phyloP scores from a whole-genome alignment of 2,888 invertebrate genomes.

The Aphelenchoides bicaudatus region DNA sequence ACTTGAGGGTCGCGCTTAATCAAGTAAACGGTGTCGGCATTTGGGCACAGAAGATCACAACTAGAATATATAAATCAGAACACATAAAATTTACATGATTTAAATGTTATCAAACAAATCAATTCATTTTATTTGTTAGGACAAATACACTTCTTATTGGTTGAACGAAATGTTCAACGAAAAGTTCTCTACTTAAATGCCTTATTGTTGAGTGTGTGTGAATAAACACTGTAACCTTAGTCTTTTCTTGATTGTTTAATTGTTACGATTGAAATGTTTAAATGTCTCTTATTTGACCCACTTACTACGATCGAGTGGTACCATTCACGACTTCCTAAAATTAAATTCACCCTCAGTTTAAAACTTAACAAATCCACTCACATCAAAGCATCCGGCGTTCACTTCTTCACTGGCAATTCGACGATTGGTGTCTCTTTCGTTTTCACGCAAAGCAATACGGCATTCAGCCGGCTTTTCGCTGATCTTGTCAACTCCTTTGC shows the following conservation, averaged over 20 bases:
- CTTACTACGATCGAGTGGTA: slow-evolving; percentile 48
- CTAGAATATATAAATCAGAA: no score
- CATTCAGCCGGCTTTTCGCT: slow-evolving; percentile 42
- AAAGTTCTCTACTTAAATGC: no score
- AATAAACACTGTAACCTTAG: no score
- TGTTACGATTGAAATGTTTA: no score
- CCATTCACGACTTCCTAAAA: slow-evolving; percentile 51
- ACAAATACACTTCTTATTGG: background rate
- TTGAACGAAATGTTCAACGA: slow-evolving; percentile 49
- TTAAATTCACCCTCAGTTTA: slow-evolving; percentile 1
- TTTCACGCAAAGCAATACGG: slow-evolving; percentile 44
- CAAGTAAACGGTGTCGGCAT: slow-evolving; percentile 55
- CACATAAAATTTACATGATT: background rate
- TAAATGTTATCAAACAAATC: background rate
- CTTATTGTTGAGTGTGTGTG: no score
- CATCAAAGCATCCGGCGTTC: slow-evolving; percentile 44
- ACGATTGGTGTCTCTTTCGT: slow-evolving; percentile 43
- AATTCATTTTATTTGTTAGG: background rate
- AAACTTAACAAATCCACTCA: no score
- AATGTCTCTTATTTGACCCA: no score
- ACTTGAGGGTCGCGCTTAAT: slow-evolving; percentile 38
- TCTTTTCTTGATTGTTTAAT: no score
- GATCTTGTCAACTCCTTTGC: slow-evolving; percentile 32
- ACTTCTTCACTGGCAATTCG: slow-evolving; percentile 23
- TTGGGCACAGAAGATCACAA: slow-evolving; percentile 52